Conservation (phyloP, 1,140 invertebrate species). For the Papilio aristodemus region DNA sequence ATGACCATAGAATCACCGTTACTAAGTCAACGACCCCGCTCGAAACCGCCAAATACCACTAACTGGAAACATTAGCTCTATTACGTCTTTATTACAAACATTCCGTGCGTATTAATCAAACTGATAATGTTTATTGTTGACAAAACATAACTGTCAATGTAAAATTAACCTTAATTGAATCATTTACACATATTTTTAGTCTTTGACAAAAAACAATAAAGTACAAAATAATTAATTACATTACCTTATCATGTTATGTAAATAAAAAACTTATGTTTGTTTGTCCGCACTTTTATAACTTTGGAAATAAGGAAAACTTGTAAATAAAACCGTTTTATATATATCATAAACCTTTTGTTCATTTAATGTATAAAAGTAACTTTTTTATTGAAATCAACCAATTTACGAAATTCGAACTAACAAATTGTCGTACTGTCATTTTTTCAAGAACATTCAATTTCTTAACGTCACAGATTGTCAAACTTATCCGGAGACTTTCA, state of each 20-base stretch:
- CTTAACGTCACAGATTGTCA: not conserved
- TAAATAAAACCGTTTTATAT: not conserved
- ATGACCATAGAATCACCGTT: slow-evolving; percentile 27
- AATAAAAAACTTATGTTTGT: not conserved
- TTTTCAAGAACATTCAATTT: no score
- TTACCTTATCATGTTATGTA: slow-evolving; percentile 1
- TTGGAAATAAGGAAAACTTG: not conserved
- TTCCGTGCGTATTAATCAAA: slow-evolving; percentile 2
- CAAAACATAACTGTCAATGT: not conserved
- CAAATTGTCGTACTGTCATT: no score
- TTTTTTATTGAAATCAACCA: no score
- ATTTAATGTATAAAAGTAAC: no score
- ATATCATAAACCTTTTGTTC: not conserved
- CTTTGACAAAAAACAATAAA: not conserved
- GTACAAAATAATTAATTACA: not conserved
- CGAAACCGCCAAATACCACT: not conserved
- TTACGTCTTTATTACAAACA: slow-evolving; percentile 12
- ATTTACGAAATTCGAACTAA: no score
- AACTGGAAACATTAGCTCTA: slow-evolving; percentile 11
- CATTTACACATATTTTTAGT: not conserved
- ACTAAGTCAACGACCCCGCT: slow-evolving; percentile 6
- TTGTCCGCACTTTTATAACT: not conserved
- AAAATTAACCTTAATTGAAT: not conserved
- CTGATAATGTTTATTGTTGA: not conserved
- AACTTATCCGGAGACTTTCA: not conserved